Evolutionary conservation across 2,113 vertebrate genomes (phyloP), one percentile per base, ranked within the genome.

Genomic region (Festucalex cinctus): DNA sequence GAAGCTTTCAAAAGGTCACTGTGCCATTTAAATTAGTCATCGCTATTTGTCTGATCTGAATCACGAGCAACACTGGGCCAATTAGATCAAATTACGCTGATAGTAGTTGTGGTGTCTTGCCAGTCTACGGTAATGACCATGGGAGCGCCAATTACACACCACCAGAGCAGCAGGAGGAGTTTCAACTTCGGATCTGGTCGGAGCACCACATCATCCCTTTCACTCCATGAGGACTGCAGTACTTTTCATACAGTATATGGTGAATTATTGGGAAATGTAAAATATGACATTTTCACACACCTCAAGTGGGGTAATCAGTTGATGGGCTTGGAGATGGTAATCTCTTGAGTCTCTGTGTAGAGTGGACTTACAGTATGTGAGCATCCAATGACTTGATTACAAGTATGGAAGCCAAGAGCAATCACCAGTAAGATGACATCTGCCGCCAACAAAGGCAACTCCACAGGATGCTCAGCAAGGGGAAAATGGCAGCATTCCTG

Each of bases 231-330:
- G 69, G 63, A 67, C 79, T 66, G 64, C 67, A 61, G 49, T 75
- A 74, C 66, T 77, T 62, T 32, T 57, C 17, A 26, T 32, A 5
- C 6, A 1, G 81, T 74, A 74, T 56, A 70, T 68, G 69, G 71
- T 91, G 88, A 89, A 90, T 88, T 87, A 88, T 89, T 86, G 84
- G 77, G 69, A 83, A 89, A 88, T 91, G 86, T 89, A 91, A 91
- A 93, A 88, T 80, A 56, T 90, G 91, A 88, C 91, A 91, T 92
- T 92, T 92, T 78, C 73, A 51, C 67, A 72, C 63, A 75, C 72
- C 87, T 86, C 76, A 24, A 83, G 86, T 86, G 84, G 78, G 74
- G 68, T 89, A 88, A 88, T 91, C 85, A 88, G 83, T 77, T 89
- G 88, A 91, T 87, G 84, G 82, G 77, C 75, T 81, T 63, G 74